Percentiles rank a stretch among this genome's conserved stretches.
Evolutionary conservation across 2,888 invertebrate genomes (phyloP).

Genomic region (Stenichneumon culpator): DNA sequence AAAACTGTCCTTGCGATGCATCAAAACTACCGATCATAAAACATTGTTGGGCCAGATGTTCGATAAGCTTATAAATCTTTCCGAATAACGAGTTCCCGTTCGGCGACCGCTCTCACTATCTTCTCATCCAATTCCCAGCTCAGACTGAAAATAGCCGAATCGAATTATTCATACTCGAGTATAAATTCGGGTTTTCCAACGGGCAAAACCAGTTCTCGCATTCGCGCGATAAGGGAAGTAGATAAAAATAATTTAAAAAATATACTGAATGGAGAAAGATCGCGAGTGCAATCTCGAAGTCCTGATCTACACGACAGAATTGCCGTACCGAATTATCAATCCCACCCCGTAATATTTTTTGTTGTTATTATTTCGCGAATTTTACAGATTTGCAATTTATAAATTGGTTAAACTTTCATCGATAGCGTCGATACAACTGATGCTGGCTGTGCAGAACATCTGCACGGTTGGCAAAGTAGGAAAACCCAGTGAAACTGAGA

Average conservation of each 20-base stretch:
- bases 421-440: neutral
- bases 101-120: slow-evolving; percentile 34
- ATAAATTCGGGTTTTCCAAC: slow-evolving; percentile 57
- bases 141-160: neutral
- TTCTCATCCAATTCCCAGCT: neutral
- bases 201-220: slow-evolving; percentile 54
- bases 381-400: neutral
- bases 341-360: neutral
- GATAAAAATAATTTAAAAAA: slow-evolving; percentile 19
- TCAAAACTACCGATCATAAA: neutral
- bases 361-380: neutral
- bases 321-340: neutral
- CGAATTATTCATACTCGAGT: neutral
- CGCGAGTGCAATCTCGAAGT: slow-evolving; percentile 10
- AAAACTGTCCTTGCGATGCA: neutral
- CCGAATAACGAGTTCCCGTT: slow-evolving; percentile 24
- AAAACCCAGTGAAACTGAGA: neutral
- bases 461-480: neutral
- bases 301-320: slow-evolving; percentile 22
- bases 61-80: slow-evolving; percentile 44
- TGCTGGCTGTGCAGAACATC: neutral
- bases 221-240: slow-evolving; percentile 14
- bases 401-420: neutral
- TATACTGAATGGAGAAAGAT: neutral
- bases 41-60: slow-evolving; percentile 41